Base-by-base conservation (phyloP, 1,140 invertebrate genomes). In the Meloidogyne hapla region DNA sequence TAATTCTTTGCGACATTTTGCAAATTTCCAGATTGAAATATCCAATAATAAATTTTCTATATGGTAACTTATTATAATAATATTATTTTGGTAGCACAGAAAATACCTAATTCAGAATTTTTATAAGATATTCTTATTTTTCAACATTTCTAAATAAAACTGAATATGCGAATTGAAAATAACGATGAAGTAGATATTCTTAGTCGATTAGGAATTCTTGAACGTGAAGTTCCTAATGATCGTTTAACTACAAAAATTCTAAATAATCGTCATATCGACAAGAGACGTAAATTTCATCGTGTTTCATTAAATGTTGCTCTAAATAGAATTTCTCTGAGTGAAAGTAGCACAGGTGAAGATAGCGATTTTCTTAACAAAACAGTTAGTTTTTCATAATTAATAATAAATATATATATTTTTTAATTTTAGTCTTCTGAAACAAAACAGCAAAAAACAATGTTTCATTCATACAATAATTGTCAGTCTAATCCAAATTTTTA, bases 401-500 rank as follows among this genome's bases (percentile, higher is more conserved):
- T 15, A n/a, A n/a, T 56, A n/a, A 56, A n/a, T 18, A 18, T 18
- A 48, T 48, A 12, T 42, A 12, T 48, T 18, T 18, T 48, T 48
- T 48, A 48, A n/a, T 56, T 56, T 56, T 56, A 56, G 48, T n/a
- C 18, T n/a, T 5, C 18, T 56, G 48, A 56, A 56, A 56, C n/a
- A n/a, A 56, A 56, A 56, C 1, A 4, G 3, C 18, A 56, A n/a
- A 5, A 56, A 8, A 56, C 18, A 6, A 56, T 56, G n/a, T 56
- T 56, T 56, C 1, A 56, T n/a, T n/a, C 18, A 56, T 0, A 15
- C 1, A n/a, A 56, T n/a, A 56, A 56, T 56, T 56, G 18, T n/a
- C 48, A 56, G 3, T 56, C 48, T 2, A 21, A 45, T 18, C 68
- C 68, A 70, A 70, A 40, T 21, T 70, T 70, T 28, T 70, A 28